Conservation (phyloP, 1,140 invertebrate genomes). For the Drosophila murphyi region DNA sequence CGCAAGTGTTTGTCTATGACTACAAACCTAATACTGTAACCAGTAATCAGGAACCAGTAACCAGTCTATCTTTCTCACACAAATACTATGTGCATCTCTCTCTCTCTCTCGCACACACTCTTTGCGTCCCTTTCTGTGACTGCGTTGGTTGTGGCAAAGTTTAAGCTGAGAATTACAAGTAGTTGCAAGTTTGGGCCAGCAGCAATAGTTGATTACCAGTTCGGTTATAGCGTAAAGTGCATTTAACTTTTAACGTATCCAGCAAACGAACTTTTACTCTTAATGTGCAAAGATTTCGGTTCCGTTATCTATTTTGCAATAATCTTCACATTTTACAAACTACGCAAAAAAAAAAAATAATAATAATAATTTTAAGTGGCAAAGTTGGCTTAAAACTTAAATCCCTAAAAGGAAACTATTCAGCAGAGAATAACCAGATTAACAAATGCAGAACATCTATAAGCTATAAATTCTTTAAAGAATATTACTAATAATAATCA, state of each 20-base stretch:
- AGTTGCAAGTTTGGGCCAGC: conserved; percentile 20
- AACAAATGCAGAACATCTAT: no score
- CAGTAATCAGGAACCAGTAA: no score
- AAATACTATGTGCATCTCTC: background rate
- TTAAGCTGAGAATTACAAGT: conserved; percentile 39
- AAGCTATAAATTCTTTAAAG: no score
- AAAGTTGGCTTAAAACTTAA: no score
- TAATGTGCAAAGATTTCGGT: conserved; percentile 20
- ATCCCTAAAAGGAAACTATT: no score
- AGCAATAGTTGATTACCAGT: conserved; percentile 46
- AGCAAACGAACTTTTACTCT: conserved; percentile 7
- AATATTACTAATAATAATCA: no score
- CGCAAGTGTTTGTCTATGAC: conserved; percentile 3
- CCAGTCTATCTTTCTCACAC: background rate
- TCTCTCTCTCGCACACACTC: background rate
- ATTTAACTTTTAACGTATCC: conserved; percentile 32
- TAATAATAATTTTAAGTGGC: no score
- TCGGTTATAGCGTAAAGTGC: conserved; percentile 21
- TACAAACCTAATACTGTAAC: background rate
- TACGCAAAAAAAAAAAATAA: no score
- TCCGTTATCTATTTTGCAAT: background rate
- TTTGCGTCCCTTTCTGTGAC: background rate
- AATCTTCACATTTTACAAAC: background rate
- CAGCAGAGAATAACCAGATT: no score
- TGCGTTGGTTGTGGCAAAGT: conserved; percentile 14